Conservation (phyloP, 2,888 invertebrate genomes). For the Parnassius smintheus region DNA sequence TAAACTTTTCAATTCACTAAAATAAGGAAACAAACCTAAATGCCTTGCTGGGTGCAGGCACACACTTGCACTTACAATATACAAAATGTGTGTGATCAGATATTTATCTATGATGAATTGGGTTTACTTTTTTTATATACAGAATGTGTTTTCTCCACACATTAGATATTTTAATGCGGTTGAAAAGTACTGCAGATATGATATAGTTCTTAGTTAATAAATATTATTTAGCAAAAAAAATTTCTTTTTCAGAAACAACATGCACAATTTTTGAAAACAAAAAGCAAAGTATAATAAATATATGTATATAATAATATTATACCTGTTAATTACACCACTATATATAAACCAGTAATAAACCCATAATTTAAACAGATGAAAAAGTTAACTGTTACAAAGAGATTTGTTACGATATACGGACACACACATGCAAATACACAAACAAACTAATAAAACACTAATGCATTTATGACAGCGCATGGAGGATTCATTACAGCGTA, state of each 20-base stretch:
- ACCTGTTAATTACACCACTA: too few relatives aligned
- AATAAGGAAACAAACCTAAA: constrained; percentile 46
- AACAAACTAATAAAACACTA: too few relatives aligned
- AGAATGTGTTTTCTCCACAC: constrained; percentile 8
- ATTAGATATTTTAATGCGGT: constrained; percentile 3
- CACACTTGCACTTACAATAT: constrained; percentile 30
- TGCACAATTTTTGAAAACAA: background rate
- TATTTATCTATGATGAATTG: constrained; percentile 6
- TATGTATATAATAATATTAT: too few relatives aligned
- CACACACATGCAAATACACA: too few relatives aligned
- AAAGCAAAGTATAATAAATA: too few relatives aligned
- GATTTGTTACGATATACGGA: too few relatives aligned
- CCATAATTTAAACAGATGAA: too few relatives aligned
- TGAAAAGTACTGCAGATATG: constrained; percentile 15
- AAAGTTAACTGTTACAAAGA: too few relatives aligned
- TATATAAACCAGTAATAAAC: too few relatives aligned
- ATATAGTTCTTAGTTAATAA: constrained; percentile 11
- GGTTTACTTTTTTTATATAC: constrained; percentile 15
- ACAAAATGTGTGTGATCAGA: background rate
- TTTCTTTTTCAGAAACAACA: background rate
- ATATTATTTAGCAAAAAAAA: background rate
- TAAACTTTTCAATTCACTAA: constrained; percentile 53
- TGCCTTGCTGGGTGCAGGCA: constrained; percentile 35
- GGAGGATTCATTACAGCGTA: too few relatives aligned
- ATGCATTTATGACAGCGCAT: too few relatives aligned